Base-by-base conservation (phyloP, 2,113 vertebrate species). In the Vulpes lagopus region DNA sequence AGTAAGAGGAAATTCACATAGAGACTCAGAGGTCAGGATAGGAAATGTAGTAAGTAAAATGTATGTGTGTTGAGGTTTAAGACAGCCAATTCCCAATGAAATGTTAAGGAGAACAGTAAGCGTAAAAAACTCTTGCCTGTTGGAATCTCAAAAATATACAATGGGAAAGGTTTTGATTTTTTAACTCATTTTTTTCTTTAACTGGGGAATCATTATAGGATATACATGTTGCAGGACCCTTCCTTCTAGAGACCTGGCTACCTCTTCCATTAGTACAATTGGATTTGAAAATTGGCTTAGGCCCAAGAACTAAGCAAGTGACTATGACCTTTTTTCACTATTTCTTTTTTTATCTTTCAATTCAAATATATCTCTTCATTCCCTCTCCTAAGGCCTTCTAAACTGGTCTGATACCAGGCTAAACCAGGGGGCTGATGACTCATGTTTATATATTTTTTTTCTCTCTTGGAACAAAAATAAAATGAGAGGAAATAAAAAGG, bases 81-180 rank as follows among this genome's bases (percentile, higher is more conserved):
- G 27, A 76, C 27, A 73, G 2, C 1, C 38, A 89, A 74, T 11
- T n/a, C 19, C 22, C 22, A 95, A 43, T 1, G 57, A 89, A 65
- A 76, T 69, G 43, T 84, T 71, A 25, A 65, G 27, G 11, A 81
- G 38, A 60, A 86, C 17, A 90, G 76, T 14, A 91, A 90, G 86
- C 38, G 0, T 86, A 73, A 95, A 91, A 73, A 95, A 91, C 22
- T 62, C 20, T 91, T 69, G 10, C 51, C 38, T 81, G 17, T 19
- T 91, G 8, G 51, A 91, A 94, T 78, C 20, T 85, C n/a, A 86
- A 55, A 94, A 64, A 84, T 60, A 59, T 51, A 89, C 11, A 59
- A 84, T 90, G 32, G 2, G 6, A 86, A 38, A 32, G 2, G 4
- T 25, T 64, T 71, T 59, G 38, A 35, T 6, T 49, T n/a, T 11